Evolutionary conservation across 2,113 vertebrate genomes (phyloP).

Genomic region (Osmerus mordax): DNA sequence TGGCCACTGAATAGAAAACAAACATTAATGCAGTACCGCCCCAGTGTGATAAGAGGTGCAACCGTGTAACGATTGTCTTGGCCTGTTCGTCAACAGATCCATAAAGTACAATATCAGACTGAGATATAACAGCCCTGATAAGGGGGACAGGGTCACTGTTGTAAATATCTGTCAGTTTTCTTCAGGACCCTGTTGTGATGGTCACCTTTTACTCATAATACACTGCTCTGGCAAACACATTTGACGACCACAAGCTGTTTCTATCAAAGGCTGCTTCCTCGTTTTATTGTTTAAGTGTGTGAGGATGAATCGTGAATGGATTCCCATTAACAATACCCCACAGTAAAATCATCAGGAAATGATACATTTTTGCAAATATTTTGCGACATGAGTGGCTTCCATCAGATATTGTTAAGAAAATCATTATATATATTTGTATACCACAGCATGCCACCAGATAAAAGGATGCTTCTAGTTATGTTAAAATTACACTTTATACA

Average conservation of each 20-base stretch:
- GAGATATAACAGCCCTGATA: constrained; percentile 53
- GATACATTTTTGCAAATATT: neutral
- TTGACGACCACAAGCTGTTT: constrained; percentile 35
- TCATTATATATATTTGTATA: no score
- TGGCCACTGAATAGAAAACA: constrained; percentile 28
- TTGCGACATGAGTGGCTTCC: neutral
- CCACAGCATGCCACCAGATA: no score
- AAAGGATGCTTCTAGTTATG: no score
- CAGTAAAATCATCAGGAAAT: constrained; percentile 12
- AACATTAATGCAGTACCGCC: constrained; percentile 57
- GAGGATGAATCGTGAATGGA: constrained; percentile 22
- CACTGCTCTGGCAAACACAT: constrained; percentile 31
- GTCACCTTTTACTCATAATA: constrained; percentile 45
- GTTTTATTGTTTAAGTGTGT: constrained; percentile 14
- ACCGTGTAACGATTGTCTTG: constrained; percentile 48
- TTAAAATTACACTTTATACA: no score
- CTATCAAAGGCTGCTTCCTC: neutral
- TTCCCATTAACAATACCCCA: neutral
- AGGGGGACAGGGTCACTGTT: constrained; percentile 41
- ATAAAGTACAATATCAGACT: constrained; percentile 70
- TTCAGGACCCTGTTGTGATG: constrained; percentile 41
- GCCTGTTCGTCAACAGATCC: constrained; percentile 64
- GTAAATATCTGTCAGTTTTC: constrained; percentile 49
- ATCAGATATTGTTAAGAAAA: no score
- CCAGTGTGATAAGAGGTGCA: constrained; percentile 52